Conservation (phyloP, 2,113 vertebrate species). For the Platichthys stellatus region DNA sequence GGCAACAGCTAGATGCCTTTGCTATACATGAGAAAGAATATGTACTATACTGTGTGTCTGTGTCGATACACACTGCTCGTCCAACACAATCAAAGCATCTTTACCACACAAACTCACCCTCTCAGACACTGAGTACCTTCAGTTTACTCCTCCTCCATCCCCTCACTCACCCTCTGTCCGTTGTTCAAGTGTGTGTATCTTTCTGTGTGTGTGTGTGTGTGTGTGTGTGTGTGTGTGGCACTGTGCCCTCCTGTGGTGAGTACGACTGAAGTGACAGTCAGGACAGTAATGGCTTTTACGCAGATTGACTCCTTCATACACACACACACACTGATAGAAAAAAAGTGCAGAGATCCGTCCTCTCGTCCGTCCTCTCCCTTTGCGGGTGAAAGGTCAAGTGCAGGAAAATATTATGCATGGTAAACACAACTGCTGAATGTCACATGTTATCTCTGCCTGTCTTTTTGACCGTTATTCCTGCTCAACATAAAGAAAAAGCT, state of each 20-base stretch:
- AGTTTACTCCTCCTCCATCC: conserved; percentile 4
- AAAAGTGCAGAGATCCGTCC: conserved; percentile 52
- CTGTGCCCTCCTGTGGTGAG: conserved; percentile 47
- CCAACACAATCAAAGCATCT: conserved; percentile 11
- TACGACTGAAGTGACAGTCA: conserved; percentile 71
- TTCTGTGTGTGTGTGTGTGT: not conserved
- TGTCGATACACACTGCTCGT: not conserved
- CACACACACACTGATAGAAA: conserved; percentile 36
- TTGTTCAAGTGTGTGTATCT: conserved; percentile 28
- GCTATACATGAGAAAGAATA: not conserved
- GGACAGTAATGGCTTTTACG: conserved; percentile 73
- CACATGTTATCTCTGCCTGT: conserved; percentile 23
- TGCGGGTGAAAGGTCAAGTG: conserved; percentile 69
- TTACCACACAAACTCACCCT: conserved; percentile 11
- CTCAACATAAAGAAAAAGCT: conserved; percentile 9
- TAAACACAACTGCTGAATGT: conserved; percentile 77
- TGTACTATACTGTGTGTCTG: not conserved
- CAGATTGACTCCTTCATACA: conserved; percentile 74
- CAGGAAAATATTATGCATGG: conserved; percentile 70
- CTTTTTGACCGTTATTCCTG: no score
- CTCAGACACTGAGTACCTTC: not conserved
- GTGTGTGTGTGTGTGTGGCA: conserved; percentile 1
- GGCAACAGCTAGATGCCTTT: no score
- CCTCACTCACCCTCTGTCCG: conserved; percentile 15
- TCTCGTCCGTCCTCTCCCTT: conserved; percentile 35